phyloP scores from a whole-genome alignment of 2,797 vertebrate species.

The Tapera naevia region DNA sequence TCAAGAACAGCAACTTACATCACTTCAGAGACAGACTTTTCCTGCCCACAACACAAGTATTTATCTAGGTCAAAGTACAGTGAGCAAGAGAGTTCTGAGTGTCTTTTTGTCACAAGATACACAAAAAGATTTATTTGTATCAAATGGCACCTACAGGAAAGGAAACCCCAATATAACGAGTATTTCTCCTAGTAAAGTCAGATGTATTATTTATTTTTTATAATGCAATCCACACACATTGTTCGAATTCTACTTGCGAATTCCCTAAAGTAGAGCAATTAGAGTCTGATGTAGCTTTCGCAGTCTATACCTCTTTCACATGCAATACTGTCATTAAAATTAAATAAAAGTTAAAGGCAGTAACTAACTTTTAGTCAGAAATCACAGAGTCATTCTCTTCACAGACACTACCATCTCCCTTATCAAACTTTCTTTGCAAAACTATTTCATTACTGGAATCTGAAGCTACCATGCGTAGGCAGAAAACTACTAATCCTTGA shows the following conservation, averaged over 20 bases:
- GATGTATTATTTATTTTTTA: neutral
- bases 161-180: neutral
- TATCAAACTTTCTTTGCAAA: neutral
- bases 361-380: neutral
- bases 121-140: neutral
- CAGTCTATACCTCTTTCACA: neutral
- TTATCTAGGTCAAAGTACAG: neutral
- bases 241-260: neutral
- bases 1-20: neutral
- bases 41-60: neutral
- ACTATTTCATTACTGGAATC: neutral
- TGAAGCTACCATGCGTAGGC: neutral
- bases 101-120: neutral
- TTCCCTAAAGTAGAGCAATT: neutral
- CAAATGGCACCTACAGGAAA: neutral
- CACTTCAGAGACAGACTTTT: neutral
- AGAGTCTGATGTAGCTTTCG: neutral
- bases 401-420: neutral
- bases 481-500: neutral
- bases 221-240: neutral
- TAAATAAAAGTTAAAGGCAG: neutral
- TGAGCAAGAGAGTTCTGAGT: neutral
- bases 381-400: neutral
- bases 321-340: neutral
- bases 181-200: neutral